Conservation (phyloP, 2,888 invertebrate genomes). For the Chrysina gloriosa region DNA sequence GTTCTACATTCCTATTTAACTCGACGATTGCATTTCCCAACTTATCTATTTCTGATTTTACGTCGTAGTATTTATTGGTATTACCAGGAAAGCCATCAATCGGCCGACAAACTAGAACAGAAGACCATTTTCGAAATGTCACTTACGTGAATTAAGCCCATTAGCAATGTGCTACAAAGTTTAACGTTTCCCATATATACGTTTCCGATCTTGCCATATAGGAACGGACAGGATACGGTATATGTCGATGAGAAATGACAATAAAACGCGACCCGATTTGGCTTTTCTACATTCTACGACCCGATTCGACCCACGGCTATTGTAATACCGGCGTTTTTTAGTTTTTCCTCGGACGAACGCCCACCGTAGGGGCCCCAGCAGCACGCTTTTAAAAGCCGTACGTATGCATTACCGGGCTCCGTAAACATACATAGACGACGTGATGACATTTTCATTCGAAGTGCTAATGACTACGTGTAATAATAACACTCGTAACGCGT, state of each 20-base stretch:
- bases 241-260: not conserved
- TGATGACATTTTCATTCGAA: not conserved
- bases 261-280: not conserved
- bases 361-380: too few relatives aligned
- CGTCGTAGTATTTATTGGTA: too few relatives aligned
- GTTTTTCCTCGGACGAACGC: not conserved
- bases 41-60: too few relatives aligned
- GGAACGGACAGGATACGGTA: not conserved
- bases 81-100: too few relatives aligned
- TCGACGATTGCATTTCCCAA: too few relatives aligned
- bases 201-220: not conserved
- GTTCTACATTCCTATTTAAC: too few relatives aligned
- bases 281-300: not conserved
- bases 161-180: not conserved
- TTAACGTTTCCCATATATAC: not conserved
- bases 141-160: not conserved
- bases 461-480: not conserved
- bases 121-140: not conserved
- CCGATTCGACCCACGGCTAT: not conserved
- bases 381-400: not conserved
- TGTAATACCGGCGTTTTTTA: not conserved
- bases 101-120: not conserved
- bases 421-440: not conserved
- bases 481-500: not conserved
- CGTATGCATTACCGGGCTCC: not conserved